phyloP scores from a whole-genome alignment of 35 echinoderm and acorn worm species.

The Diadema setosum region DNA sequence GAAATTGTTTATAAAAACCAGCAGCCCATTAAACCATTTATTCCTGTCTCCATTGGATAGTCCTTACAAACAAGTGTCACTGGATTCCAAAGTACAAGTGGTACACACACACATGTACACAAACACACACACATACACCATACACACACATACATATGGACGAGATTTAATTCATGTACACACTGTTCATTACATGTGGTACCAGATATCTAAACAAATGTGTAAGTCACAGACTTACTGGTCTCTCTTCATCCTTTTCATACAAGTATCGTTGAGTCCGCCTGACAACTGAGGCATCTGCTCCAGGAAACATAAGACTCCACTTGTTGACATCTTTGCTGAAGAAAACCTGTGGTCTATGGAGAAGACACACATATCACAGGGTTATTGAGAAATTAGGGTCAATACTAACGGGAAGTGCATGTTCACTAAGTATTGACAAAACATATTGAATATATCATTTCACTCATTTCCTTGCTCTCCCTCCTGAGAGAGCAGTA shows the following conservation, averaged over 20 bases:
- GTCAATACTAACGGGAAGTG: no score
- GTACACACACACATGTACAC: not conserved
- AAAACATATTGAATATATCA: no score
- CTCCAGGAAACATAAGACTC: constrained; percentile 50
- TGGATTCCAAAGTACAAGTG: no score
- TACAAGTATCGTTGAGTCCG: constrained; percentile 76
- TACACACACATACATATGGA: not conserved
- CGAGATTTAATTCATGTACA: not conserved
- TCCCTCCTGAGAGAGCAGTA: no score
- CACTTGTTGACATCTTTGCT: constrained; percentile 48
- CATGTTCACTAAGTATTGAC: no score
- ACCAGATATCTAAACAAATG: not conserved
- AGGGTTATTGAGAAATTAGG: no score
- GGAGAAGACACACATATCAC: constrained; percentile 1
- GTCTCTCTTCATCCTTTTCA: constrained; percentile 80
- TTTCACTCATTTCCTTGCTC: no score
- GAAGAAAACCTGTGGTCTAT: constrained; percentile 51
- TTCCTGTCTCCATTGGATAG: no score
- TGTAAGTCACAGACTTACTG: constrained; percentile 46
- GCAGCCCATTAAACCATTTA: no score
- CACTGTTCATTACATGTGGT: not conserved
- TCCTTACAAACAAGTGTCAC: no score
- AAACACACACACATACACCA: no score
- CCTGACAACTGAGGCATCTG: constrained; percentile 76
- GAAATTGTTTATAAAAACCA: no score